These are phyloP conservation scores for Trilocha varians DNA, from an alignment of 2,888 invertebrate genomes.

Conservation along the genomic window DNA sequence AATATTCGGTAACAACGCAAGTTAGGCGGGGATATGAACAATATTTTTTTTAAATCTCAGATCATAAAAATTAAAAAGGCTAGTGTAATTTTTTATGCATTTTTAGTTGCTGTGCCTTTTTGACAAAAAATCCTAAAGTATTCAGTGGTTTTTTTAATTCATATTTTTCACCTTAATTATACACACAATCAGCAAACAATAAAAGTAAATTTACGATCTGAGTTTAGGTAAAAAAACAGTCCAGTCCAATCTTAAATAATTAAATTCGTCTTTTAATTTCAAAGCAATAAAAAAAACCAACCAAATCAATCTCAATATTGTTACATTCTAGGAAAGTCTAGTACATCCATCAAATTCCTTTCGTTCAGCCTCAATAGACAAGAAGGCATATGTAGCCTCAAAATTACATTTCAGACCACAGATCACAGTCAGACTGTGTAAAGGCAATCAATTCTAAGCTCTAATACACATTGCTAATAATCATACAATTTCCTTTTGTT, in stretches of 20 bases:
- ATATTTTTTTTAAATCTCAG: not conserved
- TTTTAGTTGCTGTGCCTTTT: too few species aligned
- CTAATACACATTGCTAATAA: not conserved
- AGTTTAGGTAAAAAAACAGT: too few species aligned
- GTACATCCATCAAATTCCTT: conserved; percentile 20
- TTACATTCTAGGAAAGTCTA: conserved; percentile 15
- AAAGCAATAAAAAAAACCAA: too few species aligned
- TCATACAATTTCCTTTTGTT: too few species aligned
- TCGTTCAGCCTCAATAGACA: conserved; percentile 17
- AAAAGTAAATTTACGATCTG: too few species aligned
- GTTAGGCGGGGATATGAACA: too few species aligned
- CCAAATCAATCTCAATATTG: too few species aligned
- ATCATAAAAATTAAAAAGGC: conserved; percentile 11
- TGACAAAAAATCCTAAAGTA: too few species aligned
- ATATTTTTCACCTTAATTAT: too few species aligned
- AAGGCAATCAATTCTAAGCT: conserved; percentile 4
- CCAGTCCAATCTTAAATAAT: conserved; percentile 2
- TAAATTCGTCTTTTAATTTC: not conserved
- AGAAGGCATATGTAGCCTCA: conserved; percentile 16
- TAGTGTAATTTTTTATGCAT: too few species aligned
- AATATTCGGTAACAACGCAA: not conserved
- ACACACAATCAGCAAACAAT: too few species aligned
- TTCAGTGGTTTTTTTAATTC: too few species aligned
- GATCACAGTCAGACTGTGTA: conserved; percentile 33
- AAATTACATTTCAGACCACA: conserved; percentile 23